Conservation (phyloP, 2,797 vertebrate species). For the Margarornis squamiger region DNA sequence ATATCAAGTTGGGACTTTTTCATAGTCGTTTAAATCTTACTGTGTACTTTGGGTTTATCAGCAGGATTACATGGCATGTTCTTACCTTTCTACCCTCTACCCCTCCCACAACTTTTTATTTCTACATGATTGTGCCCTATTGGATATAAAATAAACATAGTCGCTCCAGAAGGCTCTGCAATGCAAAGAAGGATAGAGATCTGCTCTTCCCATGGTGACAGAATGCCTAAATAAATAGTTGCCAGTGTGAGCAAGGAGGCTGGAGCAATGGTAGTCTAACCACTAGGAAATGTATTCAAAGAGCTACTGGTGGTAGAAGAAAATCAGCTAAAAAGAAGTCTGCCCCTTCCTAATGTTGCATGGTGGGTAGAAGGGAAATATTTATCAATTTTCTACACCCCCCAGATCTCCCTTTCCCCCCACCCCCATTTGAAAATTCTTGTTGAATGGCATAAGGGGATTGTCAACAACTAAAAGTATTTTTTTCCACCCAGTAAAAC, state of each 20-base stretch:
- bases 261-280: background rate
- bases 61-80: background rate
- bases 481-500: background rate
- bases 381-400: background rate
- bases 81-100: background rate
- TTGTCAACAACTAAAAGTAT: background rate
- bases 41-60: background rate
- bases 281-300: background rate
- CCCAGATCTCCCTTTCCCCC: fast-evolving
- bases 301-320: background rate
- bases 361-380: background rate
- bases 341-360: background rate
- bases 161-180: background rate
- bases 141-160: slow-evolving; percentile 5
- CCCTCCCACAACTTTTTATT: background rate
- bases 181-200: background rate
- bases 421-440: background rate
- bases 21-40: background rate
- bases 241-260: background rate
- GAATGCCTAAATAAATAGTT: slow-evolving; percentile 20
- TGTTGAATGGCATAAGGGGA: fast-evolving
- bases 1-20: background rate
- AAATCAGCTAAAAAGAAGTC: background rate
- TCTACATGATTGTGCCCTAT: background rate
- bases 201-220: background rate